Base-by-base conservation (phyloP, 1,140 invertebrate species). In the Choristoneura fumiferana region DNA sequence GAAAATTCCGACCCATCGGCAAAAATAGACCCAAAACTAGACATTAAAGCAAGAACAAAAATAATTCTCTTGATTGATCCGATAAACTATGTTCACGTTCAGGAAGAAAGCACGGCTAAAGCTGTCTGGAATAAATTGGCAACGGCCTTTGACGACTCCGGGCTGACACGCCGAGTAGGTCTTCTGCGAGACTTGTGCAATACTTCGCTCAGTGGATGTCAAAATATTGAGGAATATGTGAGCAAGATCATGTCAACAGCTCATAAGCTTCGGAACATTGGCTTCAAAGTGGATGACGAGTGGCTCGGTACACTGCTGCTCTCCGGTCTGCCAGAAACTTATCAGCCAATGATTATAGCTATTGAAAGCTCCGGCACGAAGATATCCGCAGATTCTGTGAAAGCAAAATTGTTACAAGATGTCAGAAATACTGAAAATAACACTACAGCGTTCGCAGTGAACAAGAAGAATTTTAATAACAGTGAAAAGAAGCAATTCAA, bases 311-410 rank as follows among this genome's bases (percentile, higher is more conserved):
- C 54, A 38, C 22, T 81, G 13, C 13, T 56, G 17, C 40, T 83
- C 18, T 67, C 72, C 1, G 78, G 75, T 13, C 57, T 81, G 22
- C 60, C 76, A 6, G 63, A n/a, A 76, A 15, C 39, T 38, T 82
- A 58, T 63, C 14, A 35, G 13, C 78, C 78, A 1, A 78, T 81
- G 76, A 75, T 80, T 37, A 56, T 56, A 14, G 54, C 17, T 1
- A 38, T 56, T 8, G 54, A 56, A 33, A 56, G 54, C 54, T 56
- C 37, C 5, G 54, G 54, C 8, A 14, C 17, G 15, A 56, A 56
- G 14, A 56, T 56, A 38, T 9, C 76, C 78, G 74, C 29, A 35
- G 52, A 56, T 22, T 3, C 12, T 10, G 29, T 56, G 5, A 56
- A 56, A 22, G 6, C 36, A 0, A 56, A 56, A 39, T 13, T 56